Evolutionary conservation across 2,797 vertebrate species (phyloP), one percentile per base, ranked within the genome.

Genomic region (Acanthopagrus latus): DNA sequence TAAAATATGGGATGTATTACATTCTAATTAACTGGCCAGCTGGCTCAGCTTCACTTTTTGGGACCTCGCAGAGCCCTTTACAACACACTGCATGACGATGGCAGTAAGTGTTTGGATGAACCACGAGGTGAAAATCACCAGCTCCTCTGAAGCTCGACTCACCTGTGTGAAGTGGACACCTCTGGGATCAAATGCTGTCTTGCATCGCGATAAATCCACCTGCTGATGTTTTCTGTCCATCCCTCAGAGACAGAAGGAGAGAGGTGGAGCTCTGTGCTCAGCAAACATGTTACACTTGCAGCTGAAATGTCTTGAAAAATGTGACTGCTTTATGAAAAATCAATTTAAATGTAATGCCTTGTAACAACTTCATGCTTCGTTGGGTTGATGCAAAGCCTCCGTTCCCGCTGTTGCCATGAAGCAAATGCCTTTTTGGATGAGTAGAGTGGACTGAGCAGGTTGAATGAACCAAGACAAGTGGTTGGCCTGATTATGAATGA

Each of bases 171-270:
- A 20, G 33, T 20, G 8, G 18, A 14, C 47, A 12, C 55, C 13
- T 14, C 10, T 50, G 41, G 21, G 25, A 51, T 58, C 41, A 41
- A 7, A 41, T 29, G 55, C 62, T 21, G 2, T 52, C 21, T 13
- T 47, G 12, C 20, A 17, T 46, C n/a, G 11, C 52, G 16, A 29
- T 29, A 2, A 41, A 38, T 64, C 70, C 43, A 51, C 33, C 62
- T 60, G 47, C 54, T 59, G 21, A 46, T 62, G 54, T 21, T 18
- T 54, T 6, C 12, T 43, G 17, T 76, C 43, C 29, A 11, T 41
- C 9, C 18, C 33, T 66, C 21, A 81, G 72, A 62, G 11, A 47
- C 52, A 52, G 25, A 54, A 3, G 7, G 12, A 74, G 17, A 18
- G n/a, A 63, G 29, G 8, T 10, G 51, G 14, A 44, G 46, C 25